Conservation (phyloP, 92 coral and sea anemone genomes). For the Parazoanthus atlanticus region DNA sequence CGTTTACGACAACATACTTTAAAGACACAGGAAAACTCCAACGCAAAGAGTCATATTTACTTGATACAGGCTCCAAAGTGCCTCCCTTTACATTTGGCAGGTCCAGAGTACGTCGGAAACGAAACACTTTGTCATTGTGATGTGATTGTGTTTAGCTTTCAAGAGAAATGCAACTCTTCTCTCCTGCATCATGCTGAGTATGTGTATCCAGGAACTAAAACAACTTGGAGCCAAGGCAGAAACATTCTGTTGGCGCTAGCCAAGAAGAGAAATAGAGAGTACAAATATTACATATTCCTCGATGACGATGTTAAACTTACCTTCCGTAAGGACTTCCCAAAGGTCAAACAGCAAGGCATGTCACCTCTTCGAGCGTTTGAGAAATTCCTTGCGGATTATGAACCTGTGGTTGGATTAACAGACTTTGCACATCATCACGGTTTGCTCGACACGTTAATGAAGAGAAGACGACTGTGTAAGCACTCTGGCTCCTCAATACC, state of each 20-base stretch:
- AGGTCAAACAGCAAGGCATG: neutral
- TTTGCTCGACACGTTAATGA: neutral
- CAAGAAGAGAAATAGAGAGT: slow-evolving; percentile 12
- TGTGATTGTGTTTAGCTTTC: slow-evolving; percentile 16
- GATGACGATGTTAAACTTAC: slow-evolving; percentile 33
- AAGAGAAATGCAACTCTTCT: neutral
- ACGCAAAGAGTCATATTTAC: too few species aligned
- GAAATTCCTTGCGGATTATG: neutral
- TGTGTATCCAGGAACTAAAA: too few species aligned
- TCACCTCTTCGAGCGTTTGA: too few species aligned
- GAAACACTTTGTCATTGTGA: neutral
- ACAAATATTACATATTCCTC: slow-evolving; percentile 29
- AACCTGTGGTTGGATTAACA: slow-evolving; percentile 47
- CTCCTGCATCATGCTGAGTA: too few species aligned
- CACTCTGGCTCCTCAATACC: neutral
- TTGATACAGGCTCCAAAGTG: too few species aligned
- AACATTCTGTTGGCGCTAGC: slow-evolving; percentile 29
- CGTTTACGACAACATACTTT: too few species aligned
- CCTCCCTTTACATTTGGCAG: neutral
- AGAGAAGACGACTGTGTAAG: slow-evolving; percentile 29
- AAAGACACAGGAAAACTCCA: too few species aligned
- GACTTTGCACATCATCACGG: neutral
- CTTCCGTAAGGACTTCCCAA: slow-evolving; percentile 16
- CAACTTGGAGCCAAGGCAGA: slow-evolving; percentile 43
- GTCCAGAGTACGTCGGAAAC: slow-evolving; percentile 3